Evolutionary conservation across 2,797 vertebrate genomes (phyloP).

Genomic region (Mus minutoides): DNA sequence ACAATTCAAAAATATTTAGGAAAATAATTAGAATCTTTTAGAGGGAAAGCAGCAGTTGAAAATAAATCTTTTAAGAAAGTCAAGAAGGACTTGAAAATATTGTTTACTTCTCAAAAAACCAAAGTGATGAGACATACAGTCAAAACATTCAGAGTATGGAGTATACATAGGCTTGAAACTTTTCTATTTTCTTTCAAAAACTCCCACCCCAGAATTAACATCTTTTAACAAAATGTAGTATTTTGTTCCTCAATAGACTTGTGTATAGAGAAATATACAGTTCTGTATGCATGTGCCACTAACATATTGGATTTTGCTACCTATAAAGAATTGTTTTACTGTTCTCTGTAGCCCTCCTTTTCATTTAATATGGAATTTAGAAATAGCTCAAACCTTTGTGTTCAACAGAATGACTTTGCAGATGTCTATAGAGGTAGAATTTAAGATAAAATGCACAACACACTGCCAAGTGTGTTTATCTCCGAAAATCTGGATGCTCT

Average conservation of each 20-base stretch:
- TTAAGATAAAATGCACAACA: background rate
- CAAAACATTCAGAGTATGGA: background rate
- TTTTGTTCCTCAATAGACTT: background rate
- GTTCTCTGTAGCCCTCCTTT: background rate
- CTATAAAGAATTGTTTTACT: background rate
- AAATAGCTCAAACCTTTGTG: background rate
- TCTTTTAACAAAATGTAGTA: background rate
- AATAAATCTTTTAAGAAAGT: background rate
- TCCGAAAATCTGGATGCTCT: slow-evolving; percentile 66
- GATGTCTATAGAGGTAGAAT: background rate
- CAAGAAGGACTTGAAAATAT: background rate
- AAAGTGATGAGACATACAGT: background rate
- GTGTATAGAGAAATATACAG: background rate
- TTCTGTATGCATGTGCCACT: background rate
- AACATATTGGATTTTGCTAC: background rate
- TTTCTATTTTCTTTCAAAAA: background rate
- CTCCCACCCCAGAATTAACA: background rate
- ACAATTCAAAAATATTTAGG: background rate
- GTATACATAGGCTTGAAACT: background rate
- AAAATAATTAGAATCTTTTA: background rate
- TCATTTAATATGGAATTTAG: background rate
- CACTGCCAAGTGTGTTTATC: background rate
- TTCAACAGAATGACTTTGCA: background rate
- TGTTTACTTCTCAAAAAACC: background rate
- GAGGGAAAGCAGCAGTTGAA: slow-evolving; percentile 8